phyloP scores from a whole-genome alignment of 2,888 invertebrate species.

The Tillus elongatus region DNA sequence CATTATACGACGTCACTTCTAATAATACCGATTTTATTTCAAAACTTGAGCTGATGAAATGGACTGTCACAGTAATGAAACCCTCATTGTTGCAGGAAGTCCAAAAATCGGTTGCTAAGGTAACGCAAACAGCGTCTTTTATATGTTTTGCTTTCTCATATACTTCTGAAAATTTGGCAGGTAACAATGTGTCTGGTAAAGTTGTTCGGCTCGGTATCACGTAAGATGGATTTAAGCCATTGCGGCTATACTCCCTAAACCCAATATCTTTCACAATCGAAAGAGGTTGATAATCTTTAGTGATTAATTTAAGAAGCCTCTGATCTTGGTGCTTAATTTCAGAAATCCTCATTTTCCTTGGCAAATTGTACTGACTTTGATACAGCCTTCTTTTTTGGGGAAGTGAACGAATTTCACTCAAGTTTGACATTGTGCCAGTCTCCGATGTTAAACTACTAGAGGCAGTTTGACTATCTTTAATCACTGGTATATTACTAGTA shows the following conservation, averaged over 20 bases:
- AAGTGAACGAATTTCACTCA: no score
- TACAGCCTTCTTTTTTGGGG: no score
- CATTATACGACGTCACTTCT: slow-evolving; percentile 18
- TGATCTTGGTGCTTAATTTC: no score
- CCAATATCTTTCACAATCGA: slow-evolving; percentile 20
- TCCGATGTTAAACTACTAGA: no score
- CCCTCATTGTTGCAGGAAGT: slow-evolving; percentile 27
- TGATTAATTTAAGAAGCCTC: slow-evolving; percentile 15
- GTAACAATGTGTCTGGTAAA: slow-evolving; percentile 17
- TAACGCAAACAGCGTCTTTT: slow-evolving; percentile 18
- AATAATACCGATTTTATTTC: slow-evolving; percentile 21
- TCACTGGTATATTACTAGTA: no score
- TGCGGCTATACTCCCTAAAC: slow-evolving; percentile 16
- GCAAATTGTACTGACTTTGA: no score
- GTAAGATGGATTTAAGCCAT: slow-evolving; percentile 19
- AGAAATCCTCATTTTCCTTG: no score
- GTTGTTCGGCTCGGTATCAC: slow-evolving; percentile 19
- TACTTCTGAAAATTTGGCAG: slow-evolving; percentile 13
- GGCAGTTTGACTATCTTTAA: no score
- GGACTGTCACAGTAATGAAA: slow-evolving; percentile 26
- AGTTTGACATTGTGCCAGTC: no score
- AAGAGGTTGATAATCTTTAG: slow-evolving; percentile 21
- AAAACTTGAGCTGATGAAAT: slow-evolving; percentile 25
- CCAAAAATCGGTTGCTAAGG: slow-evolving; percentile 31
- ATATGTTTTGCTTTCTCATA: slow-evolving; percentile 11